These are phyloP conservation scores for Ochropacha duplaris DNA, from an alignment of 2,888 invertebrate genomes.

Conservation along the genomic window DNA sequence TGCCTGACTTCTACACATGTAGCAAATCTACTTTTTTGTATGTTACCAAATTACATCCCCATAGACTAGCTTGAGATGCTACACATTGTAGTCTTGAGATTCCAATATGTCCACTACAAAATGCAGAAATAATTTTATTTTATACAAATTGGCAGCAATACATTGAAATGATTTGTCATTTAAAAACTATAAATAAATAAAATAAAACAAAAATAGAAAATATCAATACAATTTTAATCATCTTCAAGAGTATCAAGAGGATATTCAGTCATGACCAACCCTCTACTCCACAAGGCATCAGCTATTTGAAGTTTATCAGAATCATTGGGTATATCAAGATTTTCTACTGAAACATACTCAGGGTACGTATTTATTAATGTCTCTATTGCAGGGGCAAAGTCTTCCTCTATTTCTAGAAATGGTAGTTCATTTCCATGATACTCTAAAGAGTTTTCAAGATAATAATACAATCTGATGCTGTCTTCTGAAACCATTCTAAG, in stretches of 20 bases:
- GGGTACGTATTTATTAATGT: slow-evolving; percentile 90
- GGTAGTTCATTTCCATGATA: slow-evolving; percentile 91
- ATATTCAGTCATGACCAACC: slow-evolving; percentile 88
- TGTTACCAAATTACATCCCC: too few relatives aligned
- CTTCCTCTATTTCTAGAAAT: slow-evolving; percentile 87
- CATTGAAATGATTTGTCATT: too few relatives aligned
- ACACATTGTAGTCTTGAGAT: too few relatives aligned
- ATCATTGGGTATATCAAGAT: slow-evolving; percentile 86
- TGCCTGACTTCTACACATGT: too few relatives aligned
- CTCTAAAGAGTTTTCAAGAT: slow-evolving; percentile 91
- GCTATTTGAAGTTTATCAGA: slow-evolving; percentile 86
- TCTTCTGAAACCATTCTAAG: slow-evolving; percentile 85
- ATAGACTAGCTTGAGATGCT: too few relatives aligned
- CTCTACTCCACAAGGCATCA: slow-evolving; percentile 91
- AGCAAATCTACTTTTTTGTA: too few relatives aligned
- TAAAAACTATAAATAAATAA: too few relatives aligned
- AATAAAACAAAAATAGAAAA: slow-evolving; percentile 11
- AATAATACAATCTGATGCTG: slow-evolving; percentile 88
- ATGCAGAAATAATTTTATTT: too few relatives aligned
- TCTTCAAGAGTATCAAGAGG: slow-evolving; percentile 79
- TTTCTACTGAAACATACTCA: slow-evolving; percentile 87
- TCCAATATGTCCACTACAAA: too few relatives aligned
- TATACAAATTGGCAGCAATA: too few relatives aligned
- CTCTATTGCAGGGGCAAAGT: slow-evolving; percentile 87
- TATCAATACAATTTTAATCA: slow-evolving; percentile 47